These are phyloP conservation scores for Callitettix versicolor DNA, from an alignment of 1,140 invertebrate species.

Conservation along the genomic window DNA sequence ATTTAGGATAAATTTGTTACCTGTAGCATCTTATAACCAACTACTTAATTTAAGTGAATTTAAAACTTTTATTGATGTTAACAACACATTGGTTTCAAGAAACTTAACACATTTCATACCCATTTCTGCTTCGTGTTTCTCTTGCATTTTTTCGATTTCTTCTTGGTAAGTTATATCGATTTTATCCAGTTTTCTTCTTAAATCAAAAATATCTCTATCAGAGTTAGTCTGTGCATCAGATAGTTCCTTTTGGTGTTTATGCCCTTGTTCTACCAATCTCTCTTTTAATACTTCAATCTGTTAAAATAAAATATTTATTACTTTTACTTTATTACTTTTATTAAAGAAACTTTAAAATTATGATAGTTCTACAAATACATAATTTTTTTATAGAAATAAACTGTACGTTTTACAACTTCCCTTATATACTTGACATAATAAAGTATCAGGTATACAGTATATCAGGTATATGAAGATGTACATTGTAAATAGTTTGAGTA, in stretches of 20 bases:
- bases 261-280: constrained; percentile 41
- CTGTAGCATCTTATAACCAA: too few relatives aligned
- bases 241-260: constrained; percentile 42
- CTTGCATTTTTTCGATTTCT: constrained; percentile 43
- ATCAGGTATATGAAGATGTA: too few relatives aligned
- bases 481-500: too few relatives aligned
- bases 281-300: constrained; percentile 43
- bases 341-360: not conserved
- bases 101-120: too few relatives aligned
- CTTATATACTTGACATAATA: too few relatives aligned
- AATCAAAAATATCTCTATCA: constrained; percentile 41
- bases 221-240: constrained; percentile 40
- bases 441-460: too few relatives aligned
- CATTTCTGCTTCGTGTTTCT: constrained; percentile 44
- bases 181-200: constrained; percentile 43
- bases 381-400: too few relatives aligned
- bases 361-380: too few relatives aligned
- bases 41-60: too few relatives aligned
- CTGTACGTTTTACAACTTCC: too few relatives aligned
- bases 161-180: constrained; percentile 42
- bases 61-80: too few relatives aligned
- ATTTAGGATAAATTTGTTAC: not conserved
- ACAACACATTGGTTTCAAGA: too few relatives aligned
- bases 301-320: constrained; percentile 7
- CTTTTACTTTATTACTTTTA: not conserved